Percentiles rank a stretch among this genome's conserved stretches.
These are phyloP conservation scores for Arctocebus calabarensis DNA, from an alignment of 2,797 vertebrate species.

Conservation along the genomic window DNA sequence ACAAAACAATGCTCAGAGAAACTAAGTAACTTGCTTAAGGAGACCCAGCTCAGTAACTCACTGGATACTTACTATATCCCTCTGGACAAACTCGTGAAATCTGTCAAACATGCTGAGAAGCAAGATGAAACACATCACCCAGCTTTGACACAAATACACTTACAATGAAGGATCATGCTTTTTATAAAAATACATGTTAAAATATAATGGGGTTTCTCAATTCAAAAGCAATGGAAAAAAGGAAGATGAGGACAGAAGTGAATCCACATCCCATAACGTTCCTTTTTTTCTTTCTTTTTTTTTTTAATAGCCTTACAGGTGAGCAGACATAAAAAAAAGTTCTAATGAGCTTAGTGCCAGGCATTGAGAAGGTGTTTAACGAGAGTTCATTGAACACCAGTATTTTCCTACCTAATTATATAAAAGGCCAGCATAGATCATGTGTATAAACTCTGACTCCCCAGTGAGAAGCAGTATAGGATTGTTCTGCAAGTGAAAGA, in stretches of 20 bases:
- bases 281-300: not conserved
- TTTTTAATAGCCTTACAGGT: not conserved
- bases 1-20: not conserved
- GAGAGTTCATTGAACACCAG: not conserved
- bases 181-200: slow-evolving; percentile 18
- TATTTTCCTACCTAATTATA: not conserved
- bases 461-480: not conserved
- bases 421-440: not conserved
- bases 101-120: not conserved
- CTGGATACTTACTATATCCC: not conserved
- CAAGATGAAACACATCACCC: not conserved
- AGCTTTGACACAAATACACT: not conserved
- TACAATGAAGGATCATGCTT: slow-evolving; percentile 7
- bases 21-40: not conserved
- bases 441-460: not conserved
- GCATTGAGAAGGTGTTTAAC: not conserved
- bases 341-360: not conserved
- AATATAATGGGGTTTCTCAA: slow-evolving; percentile 7
- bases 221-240: not conserved
- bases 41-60: not conserved
- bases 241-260: not conserved
- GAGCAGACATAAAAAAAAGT: not conserved
- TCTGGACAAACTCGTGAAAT: not conserved
- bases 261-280: not conserved
- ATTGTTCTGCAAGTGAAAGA: not conserved